Conservation (phyloP, 2,797 vertebrate species). For the Bufotes viridis region DNA sequence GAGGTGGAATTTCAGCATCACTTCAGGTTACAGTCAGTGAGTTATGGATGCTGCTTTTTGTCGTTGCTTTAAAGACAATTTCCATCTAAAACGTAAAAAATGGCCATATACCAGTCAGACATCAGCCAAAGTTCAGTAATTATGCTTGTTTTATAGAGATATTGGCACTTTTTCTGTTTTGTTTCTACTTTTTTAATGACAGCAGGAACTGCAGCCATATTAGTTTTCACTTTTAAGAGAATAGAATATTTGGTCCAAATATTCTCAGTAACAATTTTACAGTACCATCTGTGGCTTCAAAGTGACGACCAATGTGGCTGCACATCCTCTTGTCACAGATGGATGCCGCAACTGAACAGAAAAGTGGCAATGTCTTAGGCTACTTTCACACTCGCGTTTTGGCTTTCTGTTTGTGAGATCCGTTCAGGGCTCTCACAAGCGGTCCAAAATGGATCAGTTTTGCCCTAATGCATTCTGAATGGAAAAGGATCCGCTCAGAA, state of each 20-base stretch:
- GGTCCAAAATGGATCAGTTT: no score
- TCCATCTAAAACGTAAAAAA: no score
- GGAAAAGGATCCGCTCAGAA: no score
- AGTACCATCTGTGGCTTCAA: not conserved
- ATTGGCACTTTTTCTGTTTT: not conserved
- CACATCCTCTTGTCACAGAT: not conserved
- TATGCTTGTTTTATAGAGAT: not conserved
- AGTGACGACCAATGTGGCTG: not conserved
- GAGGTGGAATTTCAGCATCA: not conserved
- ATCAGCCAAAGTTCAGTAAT: not conserved
- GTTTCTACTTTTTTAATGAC: not conserved
- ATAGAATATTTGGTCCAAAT: not conserved
- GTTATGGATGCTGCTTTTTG: not conserved
- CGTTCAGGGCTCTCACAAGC: no score
- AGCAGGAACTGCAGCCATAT: not conserved
- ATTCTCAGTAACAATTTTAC: not conserved
- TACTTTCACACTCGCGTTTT: no score
- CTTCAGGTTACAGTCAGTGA: not conserved
- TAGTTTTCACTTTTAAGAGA: not conserved
- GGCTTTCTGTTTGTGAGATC: no score
- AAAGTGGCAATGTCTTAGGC: not conserved
- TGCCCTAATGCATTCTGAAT: no score
- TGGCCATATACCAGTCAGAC: not conserved
- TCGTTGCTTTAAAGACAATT: not conserved
- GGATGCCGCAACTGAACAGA: not conserved